Conservation (phyloP, 1,140 invertebrate species). For the Pollicipes pollicipes region DNA sequence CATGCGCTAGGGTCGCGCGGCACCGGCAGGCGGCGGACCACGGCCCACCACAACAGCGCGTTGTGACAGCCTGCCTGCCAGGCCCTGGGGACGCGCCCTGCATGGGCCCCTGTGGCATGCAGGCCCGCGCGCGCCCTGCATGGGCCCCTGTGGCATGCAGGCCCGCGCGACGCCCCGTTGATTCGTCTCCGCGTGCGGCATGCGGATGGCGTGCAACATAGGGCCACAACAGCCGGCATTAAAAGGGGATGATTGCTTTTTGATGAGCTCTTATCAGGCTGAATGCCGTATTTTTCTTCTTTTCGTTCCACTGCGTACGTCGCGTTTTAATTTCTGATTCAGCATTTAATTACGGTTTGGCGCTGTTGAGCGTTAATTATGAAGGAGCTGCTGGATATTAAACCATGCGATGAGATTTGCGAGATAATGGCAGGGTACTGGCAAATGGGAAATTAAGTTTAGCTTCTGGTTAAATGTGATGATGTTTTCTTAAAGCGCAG, state of each 20-base stretch:
- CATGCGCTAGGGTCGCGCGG: too few relatives aligned
- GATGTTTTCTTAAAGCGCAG: too few relatives aligned
- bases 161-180: too few relatives aligned
- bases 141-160: too few relatives aligned
- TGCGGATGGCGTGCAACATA: background rate
- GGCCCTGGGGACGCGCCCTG: too few relatives aligned
- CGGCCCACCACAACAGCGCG: too few relatives aligned
- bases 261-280: background rate
- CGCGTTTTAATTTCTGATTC: background rate
- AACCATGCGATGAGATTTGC: background rate
- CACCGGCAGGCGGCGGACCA: too few relatives aligned
- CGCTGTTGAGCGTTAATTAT: background rate
- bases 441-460: background rate
- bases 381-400: background rate
- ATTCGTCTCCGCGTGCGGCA: background rate
- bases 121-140: too few relatives aligned
- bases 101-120: too few relatives aligned
- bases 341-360: background rate
- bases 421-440: background rate
- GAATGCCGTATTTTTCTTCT: background rate
- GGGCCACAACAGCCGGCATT: background rate
- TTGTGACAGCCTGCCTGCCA: too few relatives aligned
- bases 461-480: background rate
- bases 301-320: background rate
- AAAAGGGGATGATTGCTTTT: background rate